These are phyloP conservation scores for Dermolepida albohirtum DNA, from an alignment of 2,888 invertebrate species.

Conservation along the genomic window DNA sequence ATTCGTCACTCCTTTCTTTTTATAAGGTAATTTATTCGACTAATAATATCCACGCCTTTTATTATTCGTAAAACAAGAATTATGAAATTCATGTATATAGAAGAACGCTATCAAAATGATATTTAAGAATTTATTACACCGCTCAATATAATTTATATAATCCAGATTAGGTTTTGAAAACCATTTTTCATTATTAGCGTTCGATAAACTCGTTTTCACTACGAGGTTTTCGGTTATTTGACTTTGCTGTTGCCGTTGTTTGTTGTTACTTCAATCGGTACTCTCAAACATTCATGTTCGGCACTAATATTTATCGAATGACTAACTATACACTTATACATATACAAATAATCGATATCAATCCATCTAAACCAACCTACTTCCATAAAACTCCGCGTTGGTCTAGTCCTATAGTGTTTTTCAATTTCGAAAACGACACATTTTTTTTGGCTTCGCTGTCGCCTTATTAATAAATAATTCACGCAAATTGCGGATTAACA, in stretches of 20 bases:
- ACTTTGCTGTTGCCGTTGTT: conserved; percentile 9
- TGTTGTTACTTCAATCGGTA: background rate
- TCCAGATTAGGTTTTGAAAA: conserved; percentile 10
- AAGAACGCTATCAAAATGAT: conserved; percentile 10
- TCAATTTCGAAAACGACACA: conserved; percentile 27
- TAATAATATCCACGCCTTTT: background rate
- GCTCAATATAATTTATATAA: conserved; percentile 12
- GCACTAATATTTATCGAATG: conserved; percentile 18
- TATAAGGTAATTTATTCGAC: too few species aligned
- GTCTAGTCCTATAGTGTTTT: background rate
- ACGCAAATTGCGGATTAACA: conserved; percentile 39
- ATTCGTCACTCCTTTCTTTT: background rate
- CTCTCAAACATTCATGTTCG: conserved; percentile 9
- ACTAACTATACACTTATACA: conserved; percentile 1
- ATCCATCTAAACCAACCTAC: conserved; percentile 28
- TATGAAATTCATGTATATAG: conserved; percentile 13
- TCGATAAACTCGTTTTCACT: background rate
- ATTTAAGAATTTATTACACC: conserved; percentile 16
- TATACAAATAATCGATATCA: conserved; percentile 15
- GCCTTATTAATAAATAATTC: conserved; percentile 37
- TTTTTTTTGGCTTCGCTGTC: conserved; percentile 32
- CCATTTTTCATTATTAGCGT: conserved; percentile 5
- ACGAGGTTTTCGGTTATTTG: background rate
- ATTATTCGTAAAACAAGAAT: background rate
- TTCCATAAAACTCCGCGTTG: conserved; percentile 12